Conservation (phyloP, 2,113 vertebrate species). For the Terrapene triunguis region DNA sequence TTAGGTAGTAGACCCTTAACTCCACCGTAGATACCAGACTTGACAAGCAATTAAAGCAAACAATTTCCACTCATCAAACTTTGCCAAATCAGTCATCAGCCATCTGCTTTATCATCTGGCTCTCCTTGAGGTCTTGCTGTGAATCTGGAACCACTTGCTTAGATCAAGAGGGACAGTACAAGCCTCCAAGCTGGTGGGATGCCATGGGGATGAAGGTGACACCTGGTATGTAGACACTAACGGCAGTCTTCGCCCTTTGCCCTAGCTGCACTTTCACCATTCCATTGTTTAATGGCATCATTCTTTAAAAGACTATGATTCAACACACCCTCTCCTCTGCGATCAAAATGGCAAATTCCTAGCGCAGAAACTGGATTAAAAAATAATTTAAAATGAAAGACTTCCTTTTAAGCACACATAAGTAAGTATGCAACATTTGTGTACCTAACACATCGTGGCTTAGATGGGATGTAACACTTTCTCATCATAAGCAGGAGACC, state of each 20-base stretch:
- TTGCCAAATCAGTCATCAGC: constrained; percentile 87
- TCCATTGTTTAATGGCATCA: constrained; percentile 12
- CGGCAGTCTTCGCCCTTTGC: constrained; percentile 25
- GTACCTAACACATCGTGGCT: not conserved
- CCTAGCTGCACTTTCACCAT: constrained; percentile 8
- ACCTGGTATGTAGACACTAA: not conserved
- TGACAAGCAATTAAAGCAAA: constrained; percentile 95
- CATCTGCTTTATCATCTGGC: constrained; percentile 92
- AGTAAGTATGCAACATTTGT: not conserved
- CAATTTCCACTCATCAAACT: constrained; percentile 89
- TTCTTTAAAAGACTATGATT: not conserved
- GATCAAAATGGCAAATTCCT: not conserved
- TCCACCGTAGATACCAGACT: constrained; percentile 83
- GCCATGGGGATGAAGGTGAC: constrained; percentile 50
- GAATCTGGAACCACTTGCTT: constrained; percentile 74
- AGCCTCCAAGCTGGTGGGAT: constrained; percentile 63
- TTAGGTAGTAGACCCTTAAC: constrained; percentile 82
- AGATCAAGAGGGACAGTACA: constrained; percentile 58
- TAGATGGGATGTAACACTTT: not conserved
- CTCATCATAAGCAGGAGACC: not conserved
- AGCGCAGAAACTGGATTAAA: accelerated
- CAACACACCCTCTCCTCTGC: not conserved
- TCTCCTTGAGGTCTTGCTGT: constrained; percentile 82
- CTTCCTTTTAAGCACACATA: not conserved
- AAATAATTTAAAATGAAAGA: not conserved